Base-by-base conservation (phyloP, 2,888 invertebrate genomes). In the Meteorus cinctellus region DNA sequence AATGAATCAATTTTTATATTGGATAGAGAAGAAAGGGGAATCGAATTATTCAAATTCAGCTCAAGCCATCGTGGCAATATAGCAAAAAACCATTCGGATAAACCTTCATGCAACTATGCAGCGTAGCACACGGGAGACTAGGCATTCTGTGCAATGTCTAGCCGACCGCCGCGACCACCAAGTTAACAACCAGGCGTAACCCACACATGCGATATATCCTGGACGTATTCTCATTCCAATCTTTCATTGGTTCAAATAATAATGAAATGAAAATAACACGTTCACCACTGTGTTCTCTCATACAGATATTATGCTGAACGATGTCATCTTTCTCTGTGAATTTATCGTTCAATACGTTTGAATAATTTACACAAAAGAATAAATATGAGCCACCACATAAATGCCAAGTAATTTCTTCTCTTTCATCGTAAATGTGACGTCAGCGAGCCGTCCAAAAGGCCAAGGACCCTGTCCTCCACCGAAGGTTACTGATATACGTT, bases 51-150 rank as follows among this genome's bases (percentile, higher is more conserved):
- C 8, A 55, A 19, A 19, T 55, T 6, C 19, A 45, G 41, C 72
- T 60, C 41, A 62, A 45, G 66, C 51, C 70, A 55, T 75, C 59
- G 14, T 51, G 72, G 55, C 65, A 51, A 63, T 65, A 34, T 24
- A n/a, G 31, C 24, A 65, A 51, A 8, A 19, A 48, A 16, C 19
- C 55, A 55, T 55, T 41, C 19, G 55, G 55, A 55, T 55, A 6
- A 55, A 55, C 19, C 19, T 55, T 55, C 79, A 80, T 75, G 77
- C 79, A 78, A 75, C 41, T 77, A 81, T 81, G 79, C 80, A 79
- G 82, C 81, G 80, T n/a, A 19, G n/a, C 8, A 79, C 84, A 81
- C 84, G 83, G 83, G 82, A 78, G 81, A 85, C 82, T 84, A 83
- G 83, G 79, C 84, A 83, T 84, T 82, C 80, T 83, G 78, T 14